phyloP scores from a whole-genome alignment of 1,140 invertebrate genomes.

The Drosophila micromelanica region DNA sequence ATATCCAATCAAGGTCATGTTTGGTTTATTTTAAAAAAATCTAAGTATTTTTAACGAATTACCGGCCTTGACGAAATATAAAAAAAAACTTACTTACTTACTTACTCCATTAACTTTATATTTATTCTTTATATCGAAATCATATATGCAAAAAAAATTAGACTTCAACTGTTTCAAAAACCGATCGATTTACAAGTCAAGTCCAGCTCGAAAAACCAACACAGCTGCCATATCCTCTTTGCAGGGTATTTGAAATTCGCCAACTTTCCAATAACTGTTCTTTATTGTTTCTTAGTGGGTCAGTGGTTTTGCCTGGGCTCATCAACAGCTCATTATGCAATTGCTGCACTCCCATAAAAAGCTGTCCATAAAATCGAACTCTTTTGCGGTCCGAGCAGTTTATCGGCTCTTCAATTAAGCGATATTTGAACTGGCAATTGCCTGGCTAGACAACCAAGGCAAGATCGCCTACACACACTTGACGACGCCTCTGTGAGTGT shows the following conservation, averaged over 20 bases:
- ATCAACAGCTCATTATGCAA: slow-evolving; percentile 65
- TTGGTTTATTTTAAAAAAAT: no score
- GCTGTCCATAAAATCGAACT: slow-evolving; percentile 31
- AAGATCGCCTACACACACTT: slow-evolving; percentile 51
- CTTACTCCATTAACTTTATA: no score
- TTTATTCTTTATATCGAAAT: no score
- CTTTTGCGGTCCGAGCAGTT: slow-evolving; percentile 12
- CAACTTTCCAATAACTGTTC: slow-evolving; percentile 2
- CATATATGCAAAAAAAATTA: no score
- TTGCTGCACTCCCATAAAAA: slow-evolving; percentile 34
- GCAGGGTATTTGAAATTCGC: not conserved
- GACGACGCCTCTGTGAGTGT: slow-evolving; percentile 7
- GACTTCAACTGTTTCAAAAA: no score
- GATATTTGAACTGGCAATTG: slow-evolving; percentile 36
- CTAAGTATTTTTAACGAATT: no score
- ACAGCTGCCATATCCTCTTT: no score
- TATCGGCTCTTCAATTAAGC: slow-evolving; percentile 59
- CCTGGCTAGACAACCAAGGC: slow-evolving; percentile 33
- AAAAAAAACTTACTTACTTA: no score
- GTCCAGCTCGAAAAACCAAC: no score
- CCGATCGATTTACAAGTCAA: no score
- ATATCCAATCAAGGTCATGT: no score
- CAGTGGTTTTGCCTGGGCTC: slow-evolving; percentile 44
- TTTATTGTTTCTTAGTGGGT: slow-evolving; percentile 48
- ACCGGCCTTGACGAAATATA: no score